A percentile compares a stretch with the other conserved stretches of the same genome.
Conservation (phyloP, 2,113 vertebrate species). For the Sterna hirundo region DNA sequence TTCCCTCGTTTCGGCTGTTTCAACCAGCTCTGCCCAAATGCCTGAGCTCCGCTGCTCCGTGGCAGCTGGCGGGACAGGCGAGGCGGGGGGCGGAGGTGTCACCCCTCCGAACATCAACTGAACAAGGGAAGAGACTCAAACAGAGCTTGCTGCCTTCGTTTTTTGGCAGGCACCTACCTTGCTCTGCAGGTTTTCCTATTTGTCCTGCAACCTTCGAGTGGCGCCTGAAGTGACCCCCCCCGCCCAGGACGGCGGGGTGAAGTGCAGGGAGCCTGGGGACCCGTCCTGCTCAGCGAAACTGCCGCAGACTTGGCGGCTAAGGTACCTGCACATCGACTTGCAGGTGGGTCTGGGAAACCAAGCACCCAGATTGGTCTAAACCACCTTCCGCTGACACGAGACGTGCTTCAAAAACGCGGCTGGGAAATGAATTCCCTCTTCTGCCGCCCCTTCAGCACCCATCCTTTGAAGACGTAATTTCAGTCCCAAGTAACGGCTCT, state of each 20-base stretch:
- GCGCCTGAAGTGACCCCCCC: not conserved
- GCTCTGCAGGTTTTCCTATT: constrained; percentile 9
- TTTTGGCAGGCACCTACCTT: not conserved
- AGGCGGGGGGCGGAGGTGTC: not conserved
- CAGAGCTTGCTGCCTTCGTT: not conserved
- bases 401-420: not conserved
- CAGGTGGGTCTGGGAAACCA: not conserved
- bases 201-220: not conserved
- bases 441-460: not conserved
- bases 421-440: not conserved
- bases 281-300: not conserved
- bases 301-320: not conserved
- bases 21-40: not conserved
- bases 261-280: not conserved
- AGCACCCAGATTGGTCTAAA: not conserved
- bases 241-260: not conserved
- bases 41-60: not conserved
- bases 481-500: not conserved
- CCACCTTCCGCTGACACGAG: not conserved
- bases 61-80: fast-evolving
- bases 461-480: not conserved
- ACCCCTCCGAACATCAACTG: not conserved
- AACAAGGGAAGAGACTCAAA: not conserved
- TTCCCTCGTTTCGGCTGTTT: not conserved
- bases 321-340: not conserved